Evolutionary conservation across 2,888 invertebrate genomes (phyloP), one percentile per base, ranked within the genome.

Genomic region (Eilema caniola): DNA sequence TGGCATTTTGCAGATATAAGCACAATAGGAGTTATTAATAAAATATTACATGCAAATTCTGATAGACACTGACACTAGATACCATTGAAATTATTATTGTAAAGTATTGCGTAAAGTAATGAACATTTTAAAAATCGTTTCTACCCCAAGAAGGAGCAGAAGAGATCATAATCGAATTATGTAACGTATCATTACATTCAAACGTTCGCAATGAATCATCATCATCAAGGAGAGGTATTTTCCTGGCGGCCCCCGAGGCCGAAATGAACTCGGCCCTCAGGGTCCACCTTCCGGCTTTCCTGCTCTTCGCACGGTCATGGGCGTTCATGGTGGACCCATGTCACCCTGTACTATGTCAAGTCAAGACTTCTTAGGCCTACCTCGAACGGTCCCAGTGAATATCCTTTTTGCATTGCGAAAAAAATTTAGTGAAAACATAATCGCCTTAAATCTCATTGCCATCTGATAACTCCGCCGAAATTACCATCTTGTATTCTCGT

Each of bases 391-490:
- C 12, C 24, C 57, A 24, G 23, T 24, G 57, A 57, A 57, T 16
- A 41, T 41, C 41, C 23, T 24, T 57, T 11, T 11, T 59, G 25
- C 12, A 59, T 37, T 53, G 62, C 56, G 20, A 31, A 25, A 65
- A 53, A 67, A 56, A 33, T 71, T 57, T 70, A 68, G 72, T 70
- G 53, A 74, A 74, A 78, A 68, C 63, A 68, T 47, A 56, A 74
- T 76, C 31, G 70, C 41, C 70, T 66, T 63, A 60, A 69, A 79
- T 75, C 65, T 75, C 68, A 61, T 72, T 68, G 72, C 72, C 63
- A 82, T 78, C 82, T 71, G 74, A 76, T 66, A 73, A 73, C 74
- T 70, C 73, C 72, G 71, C 33, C 60, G 71, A 76, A 73, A 72
- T 80, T 79, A 70, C 72, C 72, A 72, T 74, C 69, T 76, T 75